phyloP scores from a whole-genome alignment of 2,113 vertebrate species.

The Oreochromis spilurus region DNA sequence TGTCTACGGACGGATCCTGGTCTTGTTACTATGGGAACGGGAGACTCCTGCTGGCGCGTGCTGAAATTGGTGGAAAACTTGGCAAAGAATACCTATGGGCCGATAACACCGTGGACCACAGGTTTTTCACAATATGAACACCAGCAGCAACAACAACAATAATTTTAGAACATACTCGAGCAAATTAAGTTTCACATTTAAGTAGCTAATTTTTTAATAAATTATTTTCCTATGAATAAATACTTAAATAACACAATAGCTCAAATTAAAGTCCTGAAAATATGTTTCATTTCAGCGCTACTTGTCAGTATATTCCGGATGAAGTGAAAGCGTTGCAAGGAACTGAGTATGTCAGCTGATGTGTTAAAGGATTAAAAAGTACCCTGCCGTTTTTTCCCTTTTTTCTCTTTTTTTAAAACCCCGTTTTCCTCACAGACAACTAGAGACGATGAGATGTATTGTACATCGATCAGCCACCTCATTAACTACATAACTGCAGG shows the following conservation, averaged over 20 bases:
- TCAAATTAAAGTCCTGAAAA: background rate
- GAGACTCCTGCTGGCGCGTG: conserved; percentile 67
- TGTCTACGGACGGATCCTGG: background rate
- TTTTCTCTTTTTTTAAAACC: background rate
- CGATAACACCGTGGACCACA: background rate
- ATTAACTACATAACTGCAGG: background rate
- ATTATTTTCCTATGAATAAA: background rate
- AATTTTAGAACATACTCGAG: background rate
- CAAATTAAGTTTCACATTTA: background rate
- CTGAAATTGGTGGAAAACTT: conserved; percentile 7
- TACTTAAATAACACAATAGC: background rate
- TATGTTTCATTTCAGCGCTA: background rate
- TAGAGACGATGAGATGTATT: background rate
- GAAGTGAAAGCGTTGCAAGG: background rate
- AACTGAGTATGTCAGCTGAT: background rate
- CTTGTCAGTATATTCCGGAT: background rate
- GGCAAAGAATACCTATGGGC: background rate
- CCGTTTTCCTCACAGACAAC: background rate
- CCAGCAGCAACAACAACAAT: background rate
- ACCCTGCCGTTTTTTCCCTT: background rate
- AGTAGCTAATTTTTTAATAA: background rate
- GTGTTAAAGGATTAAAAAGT: background rate
- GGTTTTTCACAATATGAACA: background rate
- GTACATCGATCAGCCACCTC: background rate
- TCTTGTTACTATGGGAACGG: conserved; percentile 56